Base-by-base conservation (phyloP, 1,140 invertebrate genomes). In the Steinernema khuongi region DNA sequence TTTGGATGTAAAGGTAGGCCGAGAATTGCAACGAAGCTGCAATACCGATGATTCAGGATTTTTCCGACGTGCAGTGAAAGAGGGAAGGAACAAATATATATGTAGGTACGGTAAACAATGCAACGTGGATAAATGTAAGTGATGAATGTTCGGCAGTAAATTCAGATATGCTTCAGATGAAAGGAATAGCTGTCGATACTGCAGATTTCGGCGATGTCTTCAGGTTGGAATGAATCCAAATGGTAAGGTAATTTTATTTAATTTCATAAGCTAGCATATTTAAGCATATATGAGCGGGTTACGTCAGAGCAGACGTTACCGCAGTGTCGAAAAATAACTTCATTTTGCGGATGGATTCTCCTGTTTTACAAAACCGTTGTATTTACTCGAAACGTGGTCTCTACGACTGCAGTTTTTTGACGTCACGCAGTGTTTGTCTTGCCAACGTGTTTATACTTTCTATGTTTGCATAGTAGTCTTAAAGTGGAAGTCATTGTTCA, bases 141-240 rank as follows among this genome's bases (percentile, higher is more conserved):
- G 17, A 18, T 72, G 7, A 7, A 41, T 26, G 1, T 31, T 17
- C 66, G 36, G 2, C 1, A 28, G 0, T 31, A 72, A 11, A 41
- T 4, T 11, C 1, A 26, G 50, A 1, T 26, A 14, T 7, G 26
- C 33, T 68, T 70, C 33, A 78, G 77, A 44, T 70, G 74, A 78
- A 28, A 31, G 77, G 18, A 78, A 78, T 36, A 41, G 70, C 7
- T 78, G 77, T 43, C 74, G 77, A 43, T 78, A 78, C 66, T 78
- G 77, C 70, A 66, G 77, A 1, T 78, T 78, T 33, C 31, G 74
- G 41, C 71, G 71, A 43, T 78, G 77, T 68, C 68, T 78, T 22
- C 36, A 75, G 22, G 77, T 73, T 22, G 77, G 77, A 70, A 78
- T 78, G 77, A 77, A 78, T 71, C 77, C 77, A 1, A 74, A 78